A percentile compares a stretch with the other conserved stretches of the same genome.
Evolutionary conservation across 1,140 invertebrate species (phyloP).

Genomic region (Penaeus vannamei): DNA sequence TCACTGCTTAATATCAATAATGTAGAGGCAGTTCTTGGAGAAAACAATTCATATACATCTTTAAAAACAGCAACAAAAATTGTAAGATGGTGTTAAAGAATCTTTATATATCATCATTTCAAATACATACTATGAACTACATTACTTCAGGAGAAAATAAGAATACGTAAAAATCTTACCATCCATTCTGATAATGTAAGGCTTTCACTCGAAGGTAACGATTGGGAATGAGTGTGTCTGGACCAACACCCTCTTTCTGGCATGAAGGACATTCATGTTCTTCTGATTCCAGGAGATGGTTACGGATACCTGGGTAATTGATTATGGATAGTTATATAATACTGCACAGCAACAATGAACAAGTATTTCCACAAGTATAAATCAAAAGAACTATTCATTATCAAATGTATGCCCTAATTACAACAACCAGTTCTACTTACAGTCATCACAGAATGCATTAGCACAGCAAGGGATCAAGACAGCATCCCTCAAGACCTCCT

Average conservation of each 20-base stretch:
- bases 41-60: too few relatives aligned
- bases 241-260: constrained; percentile 91
- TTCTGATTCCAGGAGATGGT: constrained; percentile 90
- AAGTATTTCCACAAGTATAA: constrained; percentile 36
- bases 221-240: constrained; percentile 93
- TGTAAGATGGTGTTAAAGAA: too few relatives aligned
- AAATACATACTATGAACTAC: too few relatives aligned
- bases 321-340: constrained; percentile 44
- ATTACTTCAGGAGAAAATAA: too few relatives aligned
- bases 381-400: background rate
- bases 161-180: constrained; percentile 11
- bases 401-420: constrained; percentile 33
- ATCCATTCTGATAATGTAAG: constrained; percentile 84
- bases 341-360: constrained; percentile 30
- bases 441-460: constrained; percentile 98
- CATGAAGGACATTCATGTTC: constrained; percentile 96
- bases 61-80: too few relatives aligned
- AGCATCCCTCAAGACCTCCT: constrained; percentile 94
- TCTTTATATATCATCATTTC: too few relatives aligned
- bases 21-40: too few relatives aligned
- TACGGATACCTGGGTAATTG: constrained; percentile 82
- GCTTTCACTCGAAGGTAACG: constrained; percentile 90
- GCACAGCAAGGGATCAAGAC: constrained; percentile 98
- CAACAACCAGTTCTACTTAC: constrained; percentile 77
- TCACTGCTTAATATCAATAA: too few relatives aligned